Base-by-base conservation (phyloP, 2,888 invertebrate genomes). In the Calliscelio sp. region DNA sequence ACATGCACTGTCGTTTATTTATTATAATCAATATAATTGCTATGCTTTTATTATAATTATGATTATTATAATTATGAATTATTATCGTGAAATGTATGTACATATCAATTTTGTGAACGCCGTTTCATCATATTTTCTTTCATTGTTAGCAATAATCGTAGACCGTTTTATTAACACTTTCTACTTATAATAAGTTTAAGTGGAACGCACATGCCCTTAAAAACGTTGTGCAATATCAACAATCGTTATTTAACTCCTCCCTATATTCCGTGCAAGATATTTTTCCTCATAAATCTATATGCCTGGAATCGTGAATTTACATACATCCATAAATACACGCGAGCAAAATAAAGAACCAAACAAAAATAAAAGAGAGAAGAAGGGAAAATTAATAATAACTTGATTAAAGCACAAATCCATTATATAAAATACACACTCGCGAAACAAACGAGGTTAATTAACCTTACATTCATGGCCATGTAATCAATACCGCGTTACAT, bases 271-370 rank as follows among this genome's bases (percentile, higher is more conserved):
- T 41, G 59, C 49, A 55, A 61, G 74, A 68, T 32, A 77, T 71
- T 81, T 85, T 85, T 85, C 78, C 70, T 81, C 79, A 28, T 85
- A 81, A 85, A 81, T 81, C 81, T 85, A 38, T 61, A 55, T 68
- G 77, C 68, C 41, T 57, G 75, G 70, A 81, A 78, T 77, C 68
- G 74, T 74, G 74, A 53, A 85, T 85, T 85, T 79, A 78, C 75
- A 82, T 75, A 85, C 25, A 80, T 71, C 66, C 70, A 65, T 68
- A n/a, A n/a, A n/a, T n/a, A n/a, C n/a, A n/a, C n/a, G n/a, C n/a
- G n/a, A n/a, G n/a, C n/a, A n/a, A n/a, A n/a, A n/a, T n/a, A n/a
- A n/a, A n/a, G n/a, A n/a, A n/a, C n/a, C n/a, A 55, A 55, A 32
- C 55, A 8, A 10, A 28, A 16, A n/a, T 28, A 28, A 4, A 28